Conservation (phyloP, 2,888 invertebrate genomes). For the Drosophila vallismaia region DNA sequence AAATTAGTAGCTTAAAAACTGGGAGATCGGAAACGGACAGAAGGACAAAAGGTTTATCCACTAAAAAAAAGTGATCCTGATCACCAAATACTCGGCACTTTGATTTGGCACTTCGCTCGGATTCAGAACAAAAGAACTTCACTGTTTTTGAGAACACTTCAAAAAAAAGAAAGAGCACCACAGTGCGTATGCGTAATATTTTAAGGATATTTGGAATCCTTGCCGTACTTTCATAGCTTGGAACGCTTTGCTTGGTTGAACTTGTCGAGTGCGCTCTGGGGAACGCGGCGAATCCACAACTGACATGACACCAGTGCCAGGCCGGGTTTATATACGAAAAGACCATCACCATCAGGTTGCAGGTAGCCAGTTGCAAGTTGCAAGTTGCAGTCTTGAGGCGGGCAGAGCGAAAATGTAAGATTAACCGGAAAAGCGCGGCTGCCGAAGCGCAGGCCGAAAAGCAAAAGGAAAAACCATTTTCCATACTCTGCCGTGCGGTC, state of each 20-base stretch:
- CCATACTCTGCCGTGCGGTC: conserved; percentile 15
- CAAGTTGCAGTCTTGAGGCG: conserved; percentile 8
- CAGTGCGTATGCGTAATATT: conserved; percentile 19
- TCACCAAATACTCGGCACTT: background rate
- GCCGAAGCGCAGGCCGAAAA: conserved; percentile 26
- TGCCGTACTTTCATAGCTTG: conserved; percentile 60
- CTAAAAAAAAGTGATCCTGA: background rate
- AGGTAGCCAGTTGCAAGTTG: background rate
- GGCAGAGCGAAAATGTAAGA: conserved; percentile 43
- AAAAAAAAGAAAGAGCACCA: background rate
- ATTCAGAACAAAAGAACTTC: background rate
- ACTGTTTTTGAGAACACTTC: conserved; percentile 3
- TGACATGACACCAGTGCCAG: conserved; percentile 61
- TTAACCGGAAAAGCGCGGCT: conserved; percentile 67
- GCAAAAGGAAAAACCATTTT: conserved; percentile 37
- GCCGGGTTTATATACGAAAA: conserved; percentile 58
- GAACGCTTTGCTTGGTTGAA: conserved; percentile 29
- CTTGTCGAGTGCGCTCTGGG: conserved; percentile 19
- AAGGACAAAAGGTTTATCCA: background rate
- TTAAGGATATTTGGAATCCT: background rate
- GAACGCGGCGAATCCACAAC: conserved; percentile 59
- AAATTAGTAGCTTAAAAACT: background rate
- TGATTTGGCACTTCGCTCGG: background rate
- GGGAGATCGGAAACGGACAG: background rate
- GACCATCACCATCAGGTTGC: conserved; percentile 8